Base-by-base conservation (phyloP, 2,113 vertebrate genomes). In the Pollachius pollachius region DNA sequence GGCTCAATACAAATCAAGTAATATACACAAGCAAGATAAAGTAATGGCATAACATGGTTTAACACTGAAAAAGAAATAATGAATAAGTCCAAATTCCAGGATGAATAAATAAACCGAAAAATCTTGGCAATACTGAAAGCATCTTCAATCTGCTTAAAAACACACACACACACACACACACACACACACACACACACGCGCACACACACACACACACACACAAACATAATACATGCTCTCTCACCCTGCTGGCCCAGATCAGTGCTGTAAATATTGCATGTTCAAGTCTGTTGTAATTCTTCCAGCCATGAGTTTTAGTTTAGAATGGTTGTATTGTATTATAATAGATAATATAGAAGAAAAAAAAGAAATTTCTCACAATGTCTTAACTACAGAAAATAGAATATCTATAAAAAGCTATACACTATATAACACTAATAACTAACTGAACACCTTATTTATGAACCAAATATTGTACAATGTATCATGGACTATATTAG, bases 221-320 rank as follows among this genome's bases (percentile, higher is more conserved):
- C 56, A 73, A 15, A 59, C 34, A 27, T 6, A 58, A 62, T 58
- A 52, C 30, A 9, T 19, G 7, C 30, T 15, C 64, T n/a, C 16
- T 66, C 30, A 7, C 56, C 12, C 62, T 59, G 69, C 62, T 70
- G 69, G 56, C 61, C 21, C 19, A n/a, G 52, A 63, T 58, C 76
- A 81, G 72, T 73, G 73, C 73, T 92, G 91, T 92, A 91, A 86
- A 92, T 91, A 90, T 68, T 90, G 91, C 91, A 92, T 90, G 91
- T 85, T 78, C 79, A 81, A 65, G 73, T 71, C 68, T 65, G 70
- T 85, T 78, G 80, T 84, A 80, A 63, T 8, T 66, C 64, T 66
- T 83, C 75, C 75, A 21, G 68, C 52, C 21, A 81, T 80, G 64
- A 83, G 89, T 82, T 80, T 57, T 79, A 80, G 78, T 89, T 75